These are phyloP conservation scores for Dendroctonus valens DNA, from an alignment of 1,140 invertebrate genomes.

Conservation along the genomic window DNA sequence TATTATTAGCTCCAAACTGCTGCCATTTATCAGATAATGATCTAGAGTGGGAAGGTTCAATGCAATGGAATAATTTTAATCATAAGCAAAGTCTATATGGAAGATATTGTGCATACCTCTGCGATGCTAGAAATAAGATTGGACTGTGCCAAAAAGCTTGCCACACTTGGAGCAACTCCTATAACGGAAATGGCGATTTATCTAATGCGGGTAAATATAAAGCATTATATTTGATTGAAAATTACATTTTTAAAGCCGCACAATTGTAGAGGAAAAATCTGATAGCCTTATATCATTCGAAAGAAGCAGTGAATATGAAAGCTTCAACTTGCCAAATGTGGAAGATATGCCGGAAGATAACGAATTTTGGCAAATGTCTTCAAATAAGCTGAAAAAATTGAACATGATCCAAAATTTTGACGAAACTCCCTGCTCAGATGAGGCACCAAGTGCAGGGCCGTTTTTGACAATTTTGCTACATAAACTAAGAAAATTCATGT, in stretches of 20 bases:
- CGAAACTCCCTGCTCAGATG: slow-evolving; percentile 36
- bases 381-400: slow-evolving; percentile 33
- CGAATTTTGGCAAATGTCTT: slow-evolving; percentile 51
- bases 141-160: slow-evolving; percentile 70
- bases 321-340: slow-evolving; percentile 64
- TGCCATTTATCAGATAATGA: slow-evolving; percentile 49
- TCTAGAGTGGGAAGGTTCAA: slow-evolving; percentile 47
- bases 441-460: slow-evolving; percentile 61
- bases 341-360: slow-evolving; percentile 50
- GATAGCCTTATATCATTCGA: slow-evolving; percentile 70
- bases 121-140: slow-evolving; percentile 77
- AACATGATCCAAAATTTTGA: slow-evolving; percentile 28
- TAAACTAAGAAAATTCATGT: slow-evolving; percentile 81
- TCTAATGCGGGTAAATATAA: background rate
- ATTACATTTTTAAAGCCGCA: slow-evolving; percentile 1
- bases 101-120: slow-evolving; percentile 80
- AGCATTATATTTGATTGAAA: background rate
- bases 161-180: slow-evolving; percentile 71
- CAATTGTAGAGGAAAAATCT: slow-evolving; percentile 42
- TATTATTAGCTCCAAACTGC: slow-evolving; percentile 73
- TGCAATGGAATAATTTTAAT: slow-evolving; percentile 56
- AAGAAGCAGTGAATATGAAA: slow-evolving; percentile 83
- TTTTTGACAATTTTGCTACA: slow-evolving; percentile 80
- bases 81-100: slow-evolving; percentile 63
- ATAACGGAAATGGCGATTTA: slow-evolving; percentile 56